Base-by-base conservation (phyloP, 2,113 vertebrate genomes). In the Sebastes schlegelii region DNA sequence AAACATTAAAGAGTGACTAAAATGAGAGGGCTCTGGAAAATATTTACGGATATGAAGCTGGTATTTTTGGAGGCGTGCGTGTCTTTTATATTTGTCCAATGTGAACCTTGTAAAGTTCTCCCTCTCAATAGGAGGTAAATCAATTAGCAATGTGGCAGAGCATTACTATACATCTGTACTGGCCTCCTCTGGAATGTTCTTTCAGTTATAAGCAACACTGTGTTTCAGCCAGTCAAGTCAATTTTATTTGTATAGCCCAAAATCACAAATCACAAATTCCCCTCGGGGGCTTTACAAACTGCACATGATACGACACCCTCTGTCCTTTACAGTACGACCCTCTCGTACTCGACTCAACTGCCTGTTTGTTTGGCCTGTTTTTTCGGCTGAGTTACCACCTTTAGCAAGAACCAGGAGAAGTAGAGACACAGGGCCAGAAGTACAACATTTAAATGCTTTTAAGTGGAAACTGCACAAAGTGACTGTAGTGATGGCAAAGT, bases 371-470 rank as follows among this genome's bases (percentile, higher is more conserved):
- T 34, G 34, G 11, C 16, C 0, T 48, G 17, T 72, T 45, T 58
- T 26, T 73, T 60, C 16, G 60, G 14, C 34, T 12, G 23, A 26
- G 1, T 69, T n/a, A 43, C 16, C 16, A 46, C 17, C n/a, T 49
- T 66, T 34, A 71, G 49, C 34, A 52, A 63, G 13, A 60, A 72
- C 21, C 46, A 61, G 34, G 14, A 49, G 26, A 65, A 46, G 26
- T 49, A 52, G 6, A 26, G 21, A 57, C 42, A 21, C 8, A 14
- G 57, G 17, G 55, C 19, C 48, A 83, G 49, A 49, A 60, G 19
- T 21, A 6, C 49, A 65, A 63, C 71, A 76, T 54, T 40, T 42
- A 70, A 78, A 67, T 21, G 21, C 52, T 76, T 76, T 72, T 45
- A 55, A 40, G 40, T 42, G 34, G 13, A 42, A 70, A n/a, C 55